A percentile compares a stretch with the other conserved stretches of the same genome.
phyloP scores from a whole-genome alignment of 2,888 invertebrate genomes.

The Idaea dimidiata region DNA sequence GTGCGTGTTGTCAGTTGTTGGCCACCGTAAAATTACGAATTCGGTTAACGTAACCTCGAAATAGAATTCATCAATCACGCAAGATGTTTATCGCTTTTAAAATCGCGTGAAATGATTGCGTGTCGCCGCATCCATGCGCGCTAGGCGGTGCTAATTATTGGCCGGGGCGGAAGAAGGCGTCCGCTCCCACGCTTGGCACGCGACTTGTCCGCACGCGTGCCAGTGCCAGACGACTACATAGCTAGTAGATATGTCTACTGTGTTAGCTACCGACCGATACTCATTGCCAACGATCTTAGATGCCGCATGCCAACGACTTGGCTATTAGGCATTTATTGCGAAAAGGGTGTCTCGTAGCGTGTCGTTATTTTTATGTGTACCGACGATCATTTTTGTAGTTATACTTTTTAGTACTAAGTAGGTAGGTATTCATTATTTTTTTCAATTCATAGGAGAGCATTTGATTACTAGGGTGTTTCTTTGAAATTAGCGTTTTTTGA shows the following conservation, averaged over 20 bases:
- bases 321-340: neutral
- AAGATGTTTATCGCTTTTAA: constrained; percentile 7
- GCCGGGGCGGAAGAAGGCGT: constrained; percentile 63
- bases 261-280: neutral
- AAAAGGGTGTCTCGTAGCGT: neutral
- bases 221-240: constrained; percentile 21
- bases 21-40: constrained; percentile 1
- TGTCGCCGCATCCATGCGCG: constrained; percentile 11
- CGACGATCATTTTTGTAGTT: no score
- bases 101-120: constrained; percentile 14
- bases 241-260: neutral
- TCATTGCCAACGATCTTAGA: neutral
- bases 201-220: constrained; percentile 60
- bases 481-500: no score
- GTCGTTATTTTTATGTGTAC: neutral
- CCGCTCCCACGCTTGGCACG: constrained; percentile 73
- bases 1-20: neutral
- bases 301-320: neutral
- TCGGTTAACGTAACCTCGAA: neutral
- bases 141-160: constrained; percentile 5
- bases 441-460: no score
- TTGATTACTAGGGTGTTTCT: no score
- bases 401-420: no score
- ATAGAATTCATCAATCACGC: constrained; percentile 1
- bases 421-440: no score